Conservation (phyloP, 2,113 vertebrate genomes). For the Numenius arquata region DNA sequence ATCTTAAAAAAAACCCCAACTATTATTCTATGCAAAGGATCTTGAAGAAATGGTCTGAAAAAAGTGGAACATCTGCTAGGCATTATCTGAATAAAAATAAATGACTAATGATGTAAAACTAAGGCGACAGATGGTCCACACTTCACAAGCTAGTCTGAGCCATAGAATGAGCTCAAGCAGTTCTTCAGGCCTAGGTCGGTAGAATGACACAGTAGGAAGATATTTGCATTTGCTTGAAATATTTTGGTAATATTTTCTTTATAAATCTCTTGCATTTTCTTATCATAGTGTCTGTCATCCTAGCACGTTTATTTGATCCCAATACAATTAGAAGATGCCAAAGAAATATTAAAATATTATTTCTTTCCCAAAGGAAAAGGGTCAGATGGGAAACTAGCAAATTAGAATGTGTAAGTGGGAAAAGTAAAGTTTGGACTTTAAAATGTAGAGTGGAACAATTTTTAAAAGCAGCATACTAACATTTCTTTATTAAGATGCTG, state of each 20-base stretch:
- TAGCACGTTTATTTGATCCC: not conserved
- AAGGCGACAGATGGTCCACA: not conserved
- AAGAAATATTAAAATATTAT: not conserved
- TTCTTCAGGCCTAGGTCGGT: not conserved
- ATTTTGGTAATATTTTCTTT: not conserved
- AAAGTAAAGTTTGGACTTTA: not conserved
- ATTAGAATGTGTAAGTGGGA: not conserved
- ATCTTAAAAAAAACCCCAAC: not conserved
- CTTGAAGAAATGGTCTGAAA: not conserved
- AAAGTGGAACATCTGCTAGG: not conserved
- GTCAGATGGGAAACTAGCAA: not conserved
- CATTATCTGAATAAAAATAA: slow-evolving; percentile 11
- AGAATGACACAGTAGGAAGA: not conserved
- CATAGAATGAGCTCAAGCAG: not conserved
- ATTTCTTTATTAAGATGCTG: not conserved
- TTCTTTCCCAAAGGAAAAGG: not conserved
- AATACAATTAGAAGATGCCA: not conserved
- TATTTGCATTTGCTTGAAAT: not conserved
- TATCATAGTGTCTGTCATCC: not conserved
- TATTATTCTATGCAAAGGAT: not conserved
- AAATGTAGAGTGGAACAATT: not conserved
- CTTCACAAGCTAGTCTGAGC: not conserved
- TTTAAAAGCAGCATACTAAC: not conserved
- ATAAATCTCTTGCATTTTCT: not conserved
- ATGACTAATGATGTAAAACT: not conserved